Conservation (phyloP, 1,140 invertebrate species). For the Parasteatoda tepidariorum region DNA sequence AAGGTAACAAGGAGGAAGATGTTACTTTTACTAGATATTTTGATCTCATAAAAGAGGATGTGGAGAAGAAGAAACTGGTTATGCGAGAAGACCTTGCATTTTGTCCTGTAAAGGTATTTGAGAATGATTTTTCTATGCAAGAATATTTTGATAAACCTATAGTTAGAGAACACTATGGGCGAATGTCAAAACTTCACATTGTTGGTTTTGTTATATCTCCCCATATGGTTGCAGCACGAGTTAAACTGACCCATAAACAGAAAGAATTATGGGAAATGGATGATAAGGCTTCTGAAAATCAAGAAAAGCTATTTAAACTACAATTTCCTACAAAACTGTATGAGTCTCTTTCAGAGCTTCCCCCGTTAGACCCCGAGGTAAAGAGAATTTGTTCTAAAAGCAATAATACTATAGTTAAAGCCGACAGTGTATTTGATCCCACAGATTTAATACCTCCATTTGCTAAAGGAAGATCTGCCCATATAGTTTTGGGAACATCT, state of each 20-base stretch:
- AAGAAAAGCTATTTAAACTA: too few species aligned
- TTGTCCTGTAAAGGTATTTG: not conserved
- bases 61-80: not conserved
- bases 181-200: conserved; percentile 24
- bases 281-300: not conserved
- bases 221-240: conserved; percentile 33
- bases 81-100: not conserved
- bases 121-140: not conserved
- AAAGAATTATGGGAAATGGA: conserved; percentile 25
- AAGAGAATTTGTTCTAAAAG: conserved; percentile 8
- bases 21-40: not conserved
- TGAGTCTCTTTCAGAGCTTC: not conserved
- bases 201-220: conserved; percentile 32
- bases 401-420: conserved; percentile 7
- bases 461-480: conserved; percentile 26
- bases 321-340: not conserved
- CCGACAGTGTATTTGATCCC: not conserved
- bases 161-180: conserved; percentile 15
- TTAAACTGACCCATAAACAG: conserved; percentile 24
- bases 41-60: not conserved
- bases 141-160: conserved; percentile 12
- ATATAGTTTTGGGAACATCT: conserved; percentile 32
- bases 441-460: not conserved
- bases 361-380: not conserved
- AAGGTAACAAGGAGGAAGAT: not conserved